phyloP scores from a whole-genome alignment of 2,113 vertebrate genomes.

The Poicephalus meyeri region DNA sequence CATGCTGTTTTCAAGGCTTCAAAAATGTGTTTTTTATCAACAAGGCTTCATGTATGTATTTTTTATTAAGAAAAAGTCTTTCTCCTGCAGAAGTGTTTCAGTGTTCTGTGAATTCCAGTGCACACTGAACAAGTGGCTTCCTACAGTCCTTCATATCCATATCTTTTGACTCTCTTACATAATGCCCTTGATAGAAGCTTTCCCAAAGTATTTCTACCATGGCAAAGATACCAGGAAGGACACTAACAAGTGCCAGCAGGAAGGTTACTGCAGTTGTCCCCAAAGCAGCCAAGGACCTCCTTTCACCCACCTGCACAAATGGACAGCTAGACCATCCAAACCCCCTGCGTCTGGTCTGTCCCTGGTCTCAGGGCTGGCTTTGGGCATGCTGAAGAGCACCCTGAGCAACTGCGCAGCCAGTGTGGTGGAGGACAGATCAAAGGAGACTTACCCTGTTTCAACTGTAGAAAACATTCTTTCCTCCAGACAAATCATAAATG shows the following conservation, averaged over 20 bases:
- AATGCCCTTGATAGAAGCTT: not conserved
- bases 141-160: rapidly evolving
- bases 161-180: not conserved
- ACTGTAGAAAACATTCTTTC: not conserved
- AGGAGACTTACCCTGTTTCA: not conserved
- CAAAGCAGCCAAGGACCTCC: not conserved
- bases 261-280: not conserved
- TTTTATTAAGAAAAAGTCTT: not conserved
- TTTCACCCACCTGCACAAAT: not conserved
- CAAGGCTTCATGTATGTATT: too few relatives aligned
- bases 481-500: not conserved
- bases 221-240: not conserved
- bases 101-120: not conserved
- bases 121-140: not conserved
- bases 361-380: not conserved
- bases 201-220: not conserved
- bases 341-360: rapidly evolving
- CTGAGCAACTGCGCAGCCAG: not conserved
- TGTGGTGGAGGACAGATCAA: not conserved
- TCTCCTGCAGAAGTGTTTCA: not conserved
- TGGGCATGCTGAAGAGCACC: not conserved
- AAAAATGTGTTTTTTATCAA: not conserved
- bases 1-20: not conserved
- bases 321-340: not conserved
- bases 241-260: not conserved